Base-by-base conservation (phyloP, 1,140 invertebrate genomes). In the Meloidogyne exigua region DNA sequence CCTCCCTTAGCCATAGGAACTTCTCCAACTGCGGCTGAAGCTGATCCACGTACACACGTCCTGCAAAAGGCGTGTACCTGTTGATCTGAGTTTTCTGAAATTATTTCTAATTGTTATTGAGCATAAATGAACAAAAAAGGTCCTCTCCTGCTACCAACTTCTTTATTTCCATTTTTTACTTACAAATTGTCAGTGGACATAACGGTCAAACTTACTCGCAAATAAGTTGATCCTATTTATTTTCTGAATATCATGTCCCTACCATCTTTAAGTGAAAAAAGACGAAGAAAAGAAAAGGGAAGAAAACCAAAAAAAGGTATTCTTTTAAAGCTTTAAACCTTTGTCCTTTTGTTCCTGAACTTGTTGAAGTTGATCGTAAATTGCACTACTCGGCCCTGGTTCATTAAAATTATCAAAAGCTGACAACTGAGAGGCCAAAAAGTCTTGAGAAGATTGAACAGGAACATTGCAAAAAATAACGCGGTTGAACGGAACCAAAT, bases 1-100 rank as follows among this genome's bases (percentile, higher is more conserved):
- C 79, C 79, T 28, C 71, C 77, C 28, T 77, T 62, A 10, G 76
- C 78, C 25, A 80, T 63, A 28, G 78, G 78, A 42, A 74, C 68
- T 49, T 80, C 77, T 2, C 72, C 63, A 21, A 65, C 68, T 11
- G 78, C 78, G 18, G 78, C 78, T 36, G 36, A 25, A 28, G 78
- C 78, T 3, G 81, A 78, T 15, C 70, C 23, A 4, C 70, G 44
- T 21, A 80, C 67, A 39, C 78, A 80, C 2, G 64, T 44, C 0
- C 23, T 62, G 66, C 78, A 80, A 44, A 80, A 80, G 21, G 57
- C 36, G 32, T 80, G 78, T 1, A 57, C 42, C 1, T 62, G 15
- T 0, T 42, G n/a, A 15, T 78, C n/a, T 0, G 62, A 62, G 1
- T 63, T 49, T 28, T 66, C 76, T 77, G 26, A 12, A 68, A 32